Conservation (phyloP, 2,113 vertebrate genomes). For the Osmerus eperlanus region DNA sequence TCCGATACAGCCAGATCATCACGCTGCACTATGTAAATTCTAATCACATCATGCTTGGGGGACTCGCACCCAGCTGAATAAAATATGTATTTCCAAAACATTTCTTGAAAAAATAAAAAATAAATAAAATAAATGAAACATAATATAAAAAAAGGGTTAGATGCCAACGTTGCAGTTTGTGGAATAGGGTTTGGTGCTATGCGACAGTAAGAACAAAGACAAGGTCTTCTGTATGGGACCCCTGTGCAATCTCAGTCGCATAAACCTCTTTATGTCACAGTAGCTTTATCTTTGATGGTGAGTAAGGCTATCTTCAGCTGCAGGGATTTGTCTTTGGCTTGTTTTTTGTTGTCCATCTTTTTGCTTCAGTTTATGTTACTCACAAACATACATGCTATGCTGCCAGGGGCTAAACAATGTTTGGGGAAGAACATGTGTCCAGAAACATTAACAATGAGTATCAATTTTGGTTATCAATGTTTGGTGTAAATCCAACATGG, state of each 20-base stretch:
- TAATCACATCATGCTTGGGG: constrained; percentile 26
- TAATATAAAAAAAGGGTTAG: neutral
- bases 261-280: too few species aligned
- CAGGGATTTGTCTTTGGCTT: too few species aligned
- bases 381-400: too few species aligned
- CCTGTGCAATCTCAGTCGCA: too few species aligned
- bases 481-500: too few species aligned
- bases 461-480: too few species aligned
- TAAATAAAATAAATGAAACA: neutral
- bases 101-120: constrained; percentile 12
- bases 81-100: constrained; percentile 21
- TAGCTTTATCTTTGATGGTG: constrained; percentile 5
- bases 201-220: constrained; percentile 9
- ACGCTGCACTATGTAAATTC: constrained; percentile 21
- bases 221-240: too few species aligned
- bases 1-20: constrained; percentile 13
- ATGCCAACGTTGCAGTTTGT: constrained; percentile 16
- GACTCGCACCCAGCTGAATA: neutral
- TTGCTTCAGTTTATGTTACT: too few species aligned
- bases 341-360: too few species aligned
- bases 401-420: too few species aligned
- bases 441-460: too few species aligned
- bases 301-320: neutral
- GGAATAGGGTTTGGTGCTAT: constrained; percentile 14
- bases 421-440: too few species aligned